Percentiles rank a stretch among this genome's conserved stretches.
These are phyloP conservation scores for Echeneis naucrates DNA, from an alignment of 2,797 vertebrate species.

Conservation along the genomic window DNA sequence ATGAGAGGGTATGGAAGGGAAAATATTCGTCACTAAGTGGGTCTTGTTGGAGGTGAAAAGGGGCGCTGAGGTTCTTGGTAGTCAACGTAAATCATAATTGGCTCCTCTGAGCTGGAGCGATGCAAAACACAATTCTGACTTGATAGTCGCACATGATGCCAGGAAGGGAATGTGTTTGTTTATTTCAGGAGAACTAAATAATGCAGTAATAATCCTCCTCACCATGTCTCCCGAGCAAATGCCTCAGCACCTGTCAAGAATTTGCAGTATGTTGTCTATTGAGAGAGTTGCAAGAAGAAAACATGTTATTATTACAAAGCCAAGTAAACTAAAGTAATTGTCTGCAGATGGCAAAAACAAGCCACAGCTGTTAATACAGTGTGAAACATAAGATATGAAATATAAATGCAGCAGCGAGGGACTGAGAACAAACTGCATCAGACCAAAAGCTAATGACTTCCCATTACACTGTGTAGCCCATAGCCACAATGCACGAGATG, in stretches of 20 bases:
- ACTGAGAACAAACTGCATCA: slow-evolving; percentile 81
- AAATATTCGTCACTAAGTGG: slow-evolving; percentile 77
- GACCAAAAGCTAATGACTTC: slow-evolving; percentile 81
- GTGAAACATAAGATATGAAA: slow-evolving; percentile 87
- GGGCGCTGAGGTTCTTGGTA: slow-evolving; percentile 63
- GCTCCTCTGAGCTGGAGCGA: slow-evolving; percentile 71
- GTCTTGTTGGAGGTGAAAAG: slow-evolving; percentile 74
- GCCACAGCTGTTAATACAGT: slow-evolving; percentile 86
- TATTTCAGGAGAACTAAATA: slow-evolving; percentile 85
- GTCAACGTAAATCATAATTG: slow-evolving; percentile 81
- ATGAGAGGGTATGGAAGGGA: slow-evolving; percentile 72
- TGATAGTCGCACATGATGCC: slow-evolving; percentile 72
- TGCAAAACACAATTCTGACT: slow-evolving; percentile 78
- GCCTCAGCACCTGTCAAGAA: slow-evolving; percentile 86
- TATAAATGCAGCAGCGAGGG: slow-evolving; percentile 84
- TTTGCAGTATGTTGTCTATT: slow-evolving; percentile 80
- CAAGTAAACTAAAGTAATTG: slow-evolving; percentile 86
- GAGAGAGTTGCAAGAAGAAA: slow-evolving; percentile 83
- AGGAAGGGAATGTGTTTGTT: slow-evolving; percentile 83
- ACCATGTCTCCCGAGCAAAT: slow-evolving; percentile 83
- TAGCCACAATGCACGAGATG: slow-evolving; percentile 68
- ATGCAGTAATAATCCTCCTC: slow-evolving; percentile 86
- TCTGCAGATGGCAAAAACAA: slow-evolving; percentile 88
- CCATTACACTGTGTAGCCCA: slow-evolving; percentile 77
- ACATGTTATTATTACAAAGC: slow-evolving; percentile 86